A percentile compares a stretch with the other conserved stretches of the same genome.
Conservation (phyloP, 2,888 invertebrate species). For the Diarsia mendica region DNA sequence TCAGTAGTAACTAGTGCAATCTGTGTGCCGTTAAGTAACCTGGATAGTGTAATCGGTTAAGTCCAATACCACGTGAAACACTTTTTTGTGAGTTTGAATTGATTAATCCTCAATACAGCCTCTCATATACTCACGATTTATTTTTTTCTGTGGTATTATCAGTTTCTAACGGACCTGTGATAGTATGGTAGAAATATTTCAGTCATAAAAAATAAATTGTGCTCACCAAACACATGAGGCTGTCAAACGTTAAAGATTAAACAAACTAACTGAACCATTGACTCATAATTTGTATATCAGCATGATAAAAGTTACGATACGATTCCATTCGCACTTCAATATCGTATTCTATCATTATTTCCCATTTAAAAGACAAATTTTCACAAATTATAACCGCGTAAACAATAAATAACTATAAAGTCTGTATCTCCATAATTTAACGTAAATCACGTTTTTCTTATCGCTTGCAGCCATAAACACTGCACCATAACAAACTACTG, state of each 20-base stretch:
- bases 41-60: slow-evolving; percentile 52
- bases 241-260: slow-evolving; percentile 1
- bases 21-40: slow-evolving; percentile 61
- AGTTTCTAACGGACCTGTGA: slow-evolving; percentile 3
- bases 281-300: slow-evolving; percentile 29
- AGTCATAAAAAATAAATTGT: slow-evolving; percentile 6
- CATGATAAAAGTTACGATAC: slow-evolving; percentile 29
- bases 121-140: neutral
- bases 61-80: slow-evolving; percentile 36
- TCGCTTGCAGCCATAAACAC: slow-evolving; percentile 72
- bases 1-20: slow-evolving; percentile 40
- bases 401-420: slow-evolving; percentile 72
- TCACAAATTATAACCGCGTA: slow-evolving; percentile 58
- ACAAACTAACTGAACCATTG: slow-evolving; percentile 10
- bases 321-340: slow-evolving; percentile 19
- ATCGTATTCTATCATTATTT: slow-evolving; percentile 15
- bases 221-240: neutral
- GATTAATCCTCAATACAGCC: slow-evolving; percentile 18
- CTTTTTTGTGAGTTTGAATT: slow-evolving; percentile 28
- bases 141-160: slow-evolving; percentile 9
- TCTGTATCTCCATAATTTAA: slow-evolving; percentile 67
- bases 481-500: slow-evolving; percentile 70
- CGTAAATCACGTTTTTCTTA: slow-evolving; percentile 76
- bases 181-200: slow-evolving; percentile 4
- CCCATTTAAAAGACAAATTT: slow-evolving; percentile 35